Evolutionary conservation across 1,140 invertebrate species (phyloP).

Genomic region (Thereuonema tuberculata): DNA sequence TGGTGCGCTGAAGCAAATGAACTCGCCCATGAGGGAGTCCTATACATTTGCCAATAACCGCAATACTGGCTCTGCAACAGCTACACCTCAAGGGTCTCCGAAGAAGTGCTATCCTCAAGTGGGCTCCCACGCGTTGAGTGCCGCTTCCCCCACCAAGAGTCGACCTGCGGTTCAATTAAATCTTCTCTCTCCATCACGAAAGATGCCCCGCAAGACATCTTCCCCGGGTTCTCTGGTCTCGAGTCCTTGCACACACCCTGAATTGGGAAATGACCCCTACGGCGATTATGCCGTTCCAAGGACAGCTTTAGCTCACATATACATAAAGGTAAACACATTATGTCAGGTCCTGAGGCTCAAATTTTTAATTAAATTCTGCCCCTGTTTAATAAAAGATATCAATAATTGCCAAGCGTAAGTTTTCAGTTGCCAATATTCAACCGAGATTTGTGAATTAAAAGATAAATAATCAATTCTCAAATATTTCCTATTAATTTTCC

Average conservation of each 20-base stretch:
- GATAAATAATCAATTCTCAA: too few relatives aligned
- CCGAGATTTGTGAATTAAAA: too few relatives aligned
- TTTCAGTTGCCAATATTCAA: too few relatives aligned
- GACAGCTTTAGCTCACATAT: background rate
- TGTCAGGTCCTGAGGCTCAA: too few relatives aligned
- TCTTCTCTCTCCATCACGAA: background rate
- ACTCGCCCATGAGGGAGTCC: too few relatives aligned
- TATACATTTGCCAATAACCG: too few relatives aligned
- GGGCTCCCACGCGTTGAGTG: background rate
- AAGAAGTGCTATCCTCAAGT: conserved; percentile 17
- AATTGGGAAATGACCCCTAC: background rate
- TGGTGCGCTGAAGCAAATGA: too few relatives aligned
- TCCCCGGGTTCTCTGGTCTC: background rate
- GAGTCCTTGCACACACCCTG: background rate
- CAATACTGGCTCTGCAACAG: background rate
- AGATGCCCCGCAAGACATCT: background rate
- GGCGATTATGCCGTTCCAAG: conserved; percentile 2
- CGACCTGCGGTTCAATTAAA: background rate
- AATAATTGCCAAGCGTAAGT: too few relatives aligned
- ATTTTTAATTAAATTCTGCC: too few relatives aligned
- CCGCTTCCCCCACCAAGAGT: background rate
- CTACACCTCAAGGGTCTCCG: conserved; percentile 18
- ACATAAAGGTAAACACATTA: background rate
- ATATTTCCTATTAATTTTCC: too few relatives aligned
- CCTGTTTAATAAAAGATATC: too few relatives aligned